Base-by-base conservation (phyloP, 2,797 vertebrate species). In the Melanogrammus aeglefinus region DNA sequence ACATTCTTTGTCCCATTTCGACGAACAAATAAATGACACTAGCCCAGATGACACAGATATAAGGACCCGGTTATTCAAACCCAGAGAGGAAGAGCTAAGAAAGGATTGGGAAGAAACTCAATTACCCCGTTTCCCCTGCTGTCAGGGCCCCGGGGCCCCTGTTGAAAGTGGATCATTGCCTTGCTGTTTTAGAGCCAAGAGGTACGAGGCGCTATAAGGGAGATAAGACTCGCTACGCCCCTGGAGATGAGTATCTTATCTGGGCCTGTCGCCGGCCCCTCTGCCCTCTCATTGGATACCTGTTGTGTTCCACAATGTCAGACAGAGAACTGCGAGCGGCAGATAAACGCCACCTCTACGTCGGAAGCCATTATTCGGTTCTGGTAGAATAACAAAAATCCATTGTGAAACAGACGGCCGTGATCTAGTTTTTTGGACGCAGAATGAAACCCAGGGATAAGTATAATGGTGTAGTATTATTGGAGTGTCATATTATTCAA, bases 161-260 rank as follows among this genome's bases (percentile, higher is more conserved):
- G 79, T 82, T 85, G 77, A 87, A 84, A 79, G 85, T 76, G 81
- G 77, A 84, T 92, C 83, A 85, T 86, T 85, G 87, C 90, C 79
- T 89, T 76, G 69, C 84, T 81, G 86, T 79, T 80, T 75, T 78
- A 83, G 74, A 86, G 85, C 75, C 85, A 86, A 84, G 87, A 84
- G 86, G 77, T 79, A 81, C 83, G 73, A 83, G 78, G 77, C 66
- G 83, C 75, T 78, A 35, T 84, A 41, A 63, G 76, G 81, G 82
- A 74, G 91, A 91, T 91, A 92, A 91, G 85, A 75, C 76, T 24
- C 51, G 24, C 77, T 31, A 47, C 83, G 86, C 86, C 78, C 79
- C 80, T 76, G 12, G 79, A 7, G 92, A 94, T 92, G 90, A 84
- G 81, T 75, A 92, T 93, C 89, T 92, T 92, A 93, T 93, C 91